Evolutionary conservation across 2,888 invertebrate genomes (phyloP), one percentile per base, ranked within the genome.

Genomic region (Teleiodes luculella): DNA sequence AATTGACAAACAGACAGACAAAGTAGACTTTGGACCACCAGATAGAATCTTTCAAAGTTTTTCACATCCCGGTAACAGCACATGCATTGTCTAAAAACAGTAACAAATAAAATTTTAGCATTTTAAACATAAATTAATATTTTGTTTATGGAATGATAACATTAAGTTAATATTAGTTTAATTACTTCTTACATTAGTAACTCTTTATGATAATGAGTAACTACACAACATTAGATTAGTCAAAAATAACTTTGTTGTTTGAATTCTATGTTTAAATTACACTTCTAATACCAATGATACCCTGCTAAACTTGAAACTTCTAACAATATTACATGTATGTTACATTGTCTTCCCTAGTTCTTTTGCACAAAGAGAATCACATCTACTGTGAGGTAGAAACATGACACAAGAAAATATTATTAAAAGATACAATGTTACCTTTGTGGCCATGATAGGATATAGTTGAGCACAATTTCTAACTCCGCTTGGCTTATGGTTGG

Each of bases 31-130:
- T 97, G 97, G 36, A 97, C 95, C 67, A 98, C 91, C 72, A 95
- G 91, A 81, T 96, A 96, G 80, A 97, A 96, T 65, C 96, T 92
- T 77, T 97, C 97, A 85, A 96, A 95, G 84, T 97, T 97, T 83
- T 97, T 97, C 55, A 94, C 93, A 87, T 97, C 97, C 67, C 97
- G 93, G 83, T 96, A 97, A 84, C 97, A 95, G 85, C 98, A 98
- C 94, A 97, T 96, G 78, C 98, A 98, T 90, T 98, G 97, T 78
- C 97, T 96, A 82, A 57, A 92, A 90, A 60, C 75, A 59, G 63
- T 64, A 55, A 62, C 47, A 56, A 59, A 45, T n/a, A n/a, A n/a
- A n/a, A n/a, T n/a, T n/a, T n/a, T n/a, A n/a, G n/a, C n/a, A n/a
- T n/a, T n/a, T n/a, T n/a, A n/a, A n/a, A n/a, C n/a, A n/a, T n/a